Evolutionary conservation across 2,888 invertebrate genomes (phyloP).

Genomic region (Trypoxylon attenuatum): DNA sequence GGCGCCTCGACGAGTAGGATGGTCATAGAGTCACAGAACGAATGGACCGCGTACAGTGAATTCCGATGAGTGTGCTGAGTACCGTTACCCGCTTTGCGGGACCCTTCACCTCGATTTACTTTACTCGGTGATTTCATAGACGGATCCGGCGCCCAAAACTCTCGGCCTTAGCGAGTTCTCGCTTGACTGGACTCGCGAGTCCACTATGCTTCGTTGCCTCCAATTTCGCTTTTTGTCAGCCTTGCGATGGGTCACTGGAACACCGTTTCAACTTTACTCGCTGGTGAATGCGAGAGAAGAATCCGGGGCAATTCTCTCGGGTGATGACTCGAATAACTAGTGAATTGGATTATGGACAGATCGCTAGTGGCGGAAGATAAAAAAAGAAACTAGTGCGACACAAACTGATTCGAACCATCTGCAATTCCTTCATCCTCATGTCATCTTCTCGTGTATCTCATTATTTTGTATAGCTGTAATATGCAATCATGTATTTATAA

Average conservation of each 20-base stretch:
- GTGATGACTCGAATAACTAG: too few species aligned
- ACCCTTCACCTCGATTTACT: slow-evolving; percentile 66
- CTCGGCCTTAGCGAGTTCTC: neutral
- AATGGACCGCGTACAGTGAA: slow-evolving; percentile 69
- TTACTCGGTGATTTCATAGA: slow-evolving; percentile 44
- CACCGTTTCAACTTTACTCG: too few species aligned
- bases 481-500: slow-evolving; percentile 52
- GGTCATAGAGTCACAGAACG: slow-evolving; percentile 52
- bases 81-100: slow-evolving; percentile 69
- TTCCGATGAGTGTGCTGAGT: slow-evolving; percentile 69
- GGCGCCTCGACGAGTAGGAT: slow-evolving; percentile 52
- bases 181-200: too few species aligned
- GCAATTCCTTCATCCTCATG: slow-evolving; percentile 32
- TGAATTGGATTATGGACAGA: slow-evolving; percentile 12
- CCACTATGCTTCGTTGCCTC: neutral
- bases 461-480: slow-evolving; percentile 53
- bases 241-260: neutral
- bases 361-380: slow-evolving; percentile 14
- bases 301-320: too few species aligned
- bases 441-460: slow-evolving; percentile 51
- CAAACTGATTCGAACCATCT: too few species aligned
- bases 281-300: too few species aligned
- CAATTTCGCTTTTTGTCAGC: neutral
- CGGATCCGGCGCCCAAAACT: slow-evolving; percentile 37
- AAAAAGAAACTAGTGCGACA: slow-evolving; percentile 14